Evolutionary conservation across 2,113 vertebrate genomes (phyloP).

Genomic region (Tringa solitaria): DNA sequence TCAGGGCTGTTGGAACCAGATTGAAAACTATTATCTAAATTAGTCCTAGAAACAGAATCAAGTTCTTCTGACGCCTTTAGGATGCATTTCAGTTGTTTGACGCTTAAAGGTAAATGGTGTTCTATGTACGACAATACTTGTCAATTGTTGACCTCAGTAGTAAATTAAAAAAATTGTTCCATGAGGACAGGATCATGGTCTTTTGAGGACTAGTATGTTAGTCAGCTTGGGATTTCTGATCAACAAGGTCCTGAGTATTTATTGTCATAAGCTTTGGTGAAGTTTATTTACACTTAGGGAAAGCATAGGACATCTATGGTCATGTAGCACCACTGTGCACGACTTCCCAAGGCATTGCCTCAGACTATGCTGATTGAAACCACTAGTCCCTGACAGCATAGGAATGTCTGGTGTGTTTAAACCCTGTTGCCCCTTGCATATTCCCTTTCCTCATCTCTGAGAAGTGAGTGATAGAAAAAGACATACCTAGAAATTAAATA

Average conservation of each 20-base stretch:
- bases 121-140: neutral
- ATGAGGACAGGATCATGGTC: neutral
- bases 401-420: neutral
- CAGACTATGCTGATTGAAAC: neutral
- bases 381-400: too few relatives aligned
- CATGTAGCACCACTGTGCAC: rapidly evolving
- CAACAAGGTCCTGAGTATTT: neutral
- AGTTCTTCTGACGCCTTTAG: neutral
- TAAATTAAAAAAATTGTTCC: neutral
- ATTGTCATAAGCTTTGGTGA: neutral
- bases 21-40: neutral
- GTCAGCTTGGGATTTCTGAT: neutral
- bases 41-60: neutral
- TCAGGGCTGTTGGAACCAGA: neutral
- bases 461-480: neutral
- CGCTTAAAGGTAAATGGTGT: neutral
- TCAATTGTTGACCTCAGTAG: neutral
- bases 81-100: neutral
- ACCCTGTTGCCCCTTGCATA: rapidly evolving
- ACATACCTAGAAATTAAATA: neutral
- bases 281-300: neutral
- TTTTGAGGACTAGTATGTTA: neutral
- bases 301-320: neutral
- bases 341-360: neutral
- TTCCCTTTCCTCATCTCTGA: neutral